Conservation (phyloP, 2,797 vertebrate species). For the Lutjanus argentimaculatus region DNA sequence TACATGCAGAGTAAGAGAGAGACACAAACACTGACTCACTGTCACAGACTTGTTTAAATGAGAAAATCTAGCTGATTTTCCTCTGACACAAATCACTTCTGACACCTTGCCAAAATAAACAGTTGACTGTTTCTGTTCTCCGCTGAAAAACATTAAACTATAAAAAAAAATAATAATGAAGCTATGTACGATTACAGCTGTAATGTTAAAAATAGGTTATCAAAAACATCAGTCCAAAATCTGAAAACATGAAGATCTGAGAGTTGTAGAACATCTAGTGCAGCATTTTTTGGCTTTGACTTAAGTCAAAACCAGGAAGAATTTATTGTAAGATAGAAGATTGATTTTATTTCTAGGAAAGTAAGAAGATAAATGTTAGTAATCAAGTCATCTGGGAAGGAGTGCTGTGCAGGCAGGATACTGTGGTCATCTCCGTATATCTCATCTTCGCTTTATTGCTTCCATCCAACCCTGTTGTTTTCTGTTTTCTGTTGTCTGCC, state of each 20-base stretch:
- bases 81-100: slow-evolving; percentile 34
- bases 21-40: background rate
- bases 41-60: slow-evolving; percentile 24
- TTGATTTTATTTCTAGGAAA: background rate
- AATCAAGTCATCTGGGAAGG: slow-evolving; percentile 14
- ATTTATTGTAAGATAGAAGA: background rate
- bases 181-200: background rate
- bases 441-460: slow-evolving; percentile 48
- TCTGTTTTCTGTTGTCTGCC: slow-evolving; percentile 41
- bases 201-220: slow-evolving; percentile 12
- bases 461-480: slow-evolving; percentile 36
- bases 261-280: background rate
- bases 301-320: background rate
- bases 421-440: slow-evolving; percentile 26
- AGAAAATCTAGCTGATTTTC: slow-evolving; percentile 8
- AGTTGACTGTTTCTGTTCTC: slow-evolving; percentile 1
- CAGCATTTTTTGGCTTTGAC: background rate
- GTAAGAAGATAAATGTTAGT: slow-evolving; percentile 15
- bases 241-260: background rate
- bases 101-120: background rate
- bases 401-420: background rate
- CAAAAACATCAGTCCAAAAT: slow-evolving; percentile 8
- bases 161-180: background rate
- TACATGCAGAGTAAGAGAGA: slow-evolving; percentile 6
- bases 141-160: slow-evolving; percentile 5